Evolutionary conservation across 2,113 vertebrate genomes (phyloP).

Genomic region (Chloropsis hardwickii): DNA sequence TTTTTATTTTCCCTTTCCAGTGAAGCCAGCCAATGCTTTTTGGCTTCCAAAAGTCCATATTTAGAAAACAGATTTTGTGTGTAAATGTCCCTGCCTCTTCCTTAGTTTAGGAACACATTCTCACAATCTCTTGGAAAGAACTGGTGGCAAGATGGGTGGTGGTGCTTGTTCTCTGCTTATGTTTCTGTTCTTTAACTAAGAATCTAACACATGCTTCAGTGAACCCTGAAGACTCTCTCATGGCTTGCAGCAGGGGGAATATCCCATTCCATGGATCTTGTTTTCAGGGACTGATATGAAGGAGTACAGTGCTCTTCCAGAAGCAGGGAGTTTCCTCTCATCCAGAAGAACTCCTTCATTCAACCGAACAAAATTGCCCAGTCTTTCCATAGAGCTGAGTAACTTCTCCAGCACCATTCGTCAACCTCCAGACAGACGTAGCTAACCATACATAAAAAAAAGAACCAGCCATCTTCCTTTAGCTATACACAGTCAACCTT

Average conservation of each 20-base stretch:
- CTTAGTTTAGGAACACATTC: not conserved
- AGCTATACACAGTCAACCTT: not conserved
- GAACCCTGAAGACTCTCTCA: not conserved
- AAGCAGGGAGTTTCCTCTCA: not conserved
- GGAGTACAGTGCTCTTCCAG: not conserved
- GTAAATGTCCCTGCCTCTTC: not conserved
- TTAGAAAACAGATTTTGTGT: not conserved
- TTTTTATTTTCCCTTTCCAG: not conserved
- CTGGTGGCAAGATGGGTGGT: not conserved
- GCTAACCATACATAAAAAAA: rapidly evolving
- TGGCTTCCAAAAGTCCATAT: not conserved
- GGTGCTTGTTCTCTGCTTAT: not conserved
- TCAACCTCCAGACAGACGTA: not conserved
- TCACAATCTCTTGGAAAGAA: not conserved
- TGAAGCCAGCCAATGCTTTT: not conserved
- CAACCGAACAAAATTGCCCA: not conserved
- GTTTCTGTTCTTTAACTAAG: not conserved
- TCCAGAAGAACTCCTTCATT: not conserved
- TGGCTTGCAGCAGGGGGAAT: not conserved
- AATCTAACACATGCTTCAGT: not conserved
- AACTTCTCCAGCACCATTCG: not conserved
- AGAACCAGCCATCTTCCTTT: not conserved
- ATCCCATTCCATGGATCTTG: not conserved
- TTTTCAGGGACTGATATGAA: not conserved
- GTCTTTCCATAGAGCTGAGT: not conserved